Evolutionary conservation across 2,113 vertebrate genomes (phyloP).

Genomic region (Strigops habroptila): DNA sequence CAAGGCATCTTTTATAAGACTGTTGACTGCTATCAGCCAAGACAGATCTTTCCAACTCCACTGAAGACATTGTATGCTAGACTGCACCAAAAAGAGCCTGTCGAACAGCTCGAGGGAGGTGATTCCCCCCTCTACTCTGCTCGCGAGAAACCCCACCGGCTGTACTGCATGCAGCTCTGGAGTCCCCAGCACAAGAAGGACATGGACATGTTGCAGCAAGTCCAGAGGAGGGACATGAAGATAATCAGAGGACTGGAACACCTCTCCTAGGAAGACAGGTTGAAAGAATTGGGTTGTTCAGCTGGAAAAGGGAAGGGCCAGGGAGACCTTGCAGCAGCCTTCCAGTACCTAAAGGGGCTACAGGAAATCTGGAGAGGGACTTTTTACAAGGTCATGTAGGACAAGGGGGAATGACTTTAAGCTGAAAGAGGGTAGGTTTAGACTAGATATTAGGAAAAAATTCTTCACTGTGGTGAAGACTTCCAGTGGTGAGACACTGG

Average conservation of each 20-base stretch:
- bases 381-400: not conserved
- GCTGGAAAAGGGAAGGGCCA: not conserved
- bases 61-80: not conserved
- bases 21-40: not conserved
- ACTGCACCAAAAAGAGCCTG: not conserved
- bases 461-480: not conserved
- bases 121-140: not conserved
- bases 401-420: not conserved
- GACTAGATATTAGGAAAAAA: not conserved
- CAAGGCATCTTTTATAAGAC: not conserved
- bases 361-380: not conserved
- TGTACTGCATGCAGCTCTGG: not conserved
- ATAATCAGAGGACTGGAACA: not conserved
- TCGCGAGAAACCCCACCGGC: not conserved
- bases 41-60: not conserved
- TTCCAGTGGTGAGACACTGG: not conserved
- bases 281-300: not conserved
- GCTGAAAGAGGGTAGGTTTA: not conserved
- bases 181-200: not conserved
- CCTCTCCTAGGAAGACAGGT: not conserved
- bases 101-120: not conserved
- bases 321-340: not conserved
- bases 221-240: not conserved
- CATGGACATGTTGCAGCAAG: not conserved
- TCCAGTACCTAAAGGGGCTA: not conserved